Conservation (phyloP, 2,797 vertebrate species). For the Lepus townsendii region DNA sequence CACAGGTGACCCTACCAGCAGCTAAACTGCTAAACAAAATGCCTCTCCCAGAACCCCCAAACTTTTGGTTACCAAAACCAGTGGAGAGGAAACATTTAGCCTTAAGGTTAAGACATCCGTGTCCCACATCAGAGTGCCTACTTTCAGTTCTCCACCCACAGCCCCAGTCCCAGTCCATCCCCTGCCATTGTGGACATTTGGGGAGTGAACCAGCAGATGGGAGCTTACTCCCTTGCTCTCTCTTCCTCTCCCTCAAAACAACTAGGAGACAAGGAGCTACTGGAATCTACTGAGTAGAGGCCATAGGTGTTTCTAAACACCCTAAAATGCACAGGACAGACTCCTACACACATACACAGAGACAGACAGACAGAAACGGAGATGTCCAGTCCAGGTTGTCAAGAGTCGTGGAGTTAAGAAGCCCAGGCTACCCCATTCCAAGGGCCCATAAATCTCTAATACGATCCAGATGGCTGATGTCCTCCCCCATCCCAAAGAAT, state of each 20-base stretch:
- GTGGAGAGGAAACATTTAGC: neutral
- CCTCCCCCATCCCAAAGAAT: neutral
- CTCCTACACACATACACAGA: no score
- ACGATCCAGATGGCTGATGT: neutral
- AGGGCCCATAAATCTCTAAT: neutral
- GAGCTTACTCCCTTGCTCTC: no score
- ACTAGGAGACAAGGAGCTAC: no score
- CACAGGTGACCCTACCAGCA: no score
- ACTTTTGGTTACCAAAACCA: neutral
- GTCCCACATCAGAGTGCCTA: no score
- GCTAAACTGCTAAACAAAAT: no score
- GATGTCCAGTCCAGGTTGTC: neutral
- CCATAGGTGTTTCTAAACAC: neutral
- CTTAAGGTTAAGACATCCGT: no score
- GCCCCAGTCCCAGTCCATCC: no score
- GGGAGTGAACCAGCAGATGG: no score
- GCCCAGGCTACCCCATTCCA: neutral
- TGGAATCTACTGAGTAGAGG: neutral
- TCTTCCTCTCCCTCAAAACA: no score
- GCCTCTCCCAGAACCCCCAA: neutral
- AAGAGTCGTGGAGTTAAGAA: neutral
- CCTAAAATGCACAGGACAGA: neutral
- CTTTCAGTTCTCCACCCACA: no score
- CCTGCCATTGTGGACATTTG: no score
- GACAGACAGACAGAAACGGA: neutral